These are phyloP conservation scores for Theonella swinhoei DNA, from an alignment of 37 sponge, comb jelly and placozoan genomes.

Conservation along the genomic window DNA sequence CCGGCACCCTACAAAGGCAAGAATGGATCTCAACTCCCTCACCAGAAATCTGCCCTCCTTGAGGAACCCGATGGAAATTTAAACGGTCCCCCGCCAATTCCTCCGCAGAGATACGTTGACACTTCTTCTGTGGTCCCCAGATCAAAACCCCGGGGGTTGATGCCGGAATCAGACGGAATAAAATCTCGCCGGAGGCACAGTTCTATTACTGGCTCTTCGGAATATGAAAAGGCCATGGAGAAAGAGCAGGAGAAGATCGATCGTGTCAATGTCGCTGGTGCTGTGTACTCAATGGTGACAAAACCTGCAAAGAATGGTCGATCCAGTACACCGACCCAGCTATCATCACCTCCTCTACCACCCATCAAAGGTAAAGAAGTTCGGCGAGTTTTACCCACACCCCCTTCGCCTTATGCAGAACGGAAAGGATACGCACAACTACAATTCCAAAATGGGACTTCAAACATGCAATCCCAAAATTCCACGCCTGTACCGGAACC, in stretches of 20 bases:
- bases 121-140: not conserved
- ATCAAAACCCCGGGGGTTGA: not conserved
- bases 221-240: not conserved
- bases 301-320: not conserved
- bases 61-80: not conserved
- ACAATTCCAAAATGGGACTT: not conserved
- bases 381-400: not conserved
- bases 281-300: not conserved
- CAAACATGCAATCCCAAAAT: not conserved
- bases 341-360: no score
- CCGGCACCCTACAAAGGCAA: not conserved
- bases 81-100: conserved; percentile 7
- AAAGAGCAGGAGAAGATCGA: not conserved
- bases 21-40: not conserved
- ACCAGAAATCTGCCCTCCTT: not conserved
- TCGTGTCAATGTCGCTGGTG: not conserved
- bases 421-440: conserved; percentile 1
- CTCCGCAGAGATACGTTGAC: conserved; percentile 16
- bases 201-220: not conserved
- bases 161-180: not conserved
- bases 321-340: not conserved
- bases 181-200: not conserved
- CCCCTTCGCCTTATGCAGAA: not conserved
- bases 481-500: not conserved
- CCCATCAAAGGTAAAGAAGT: not conserved